These are phyloP conservation scores for Oscarella lobularis DNA, from an alignment of 37 sponge, comb jelly and placozoan species.

Conservation along the genomic window DNA sequence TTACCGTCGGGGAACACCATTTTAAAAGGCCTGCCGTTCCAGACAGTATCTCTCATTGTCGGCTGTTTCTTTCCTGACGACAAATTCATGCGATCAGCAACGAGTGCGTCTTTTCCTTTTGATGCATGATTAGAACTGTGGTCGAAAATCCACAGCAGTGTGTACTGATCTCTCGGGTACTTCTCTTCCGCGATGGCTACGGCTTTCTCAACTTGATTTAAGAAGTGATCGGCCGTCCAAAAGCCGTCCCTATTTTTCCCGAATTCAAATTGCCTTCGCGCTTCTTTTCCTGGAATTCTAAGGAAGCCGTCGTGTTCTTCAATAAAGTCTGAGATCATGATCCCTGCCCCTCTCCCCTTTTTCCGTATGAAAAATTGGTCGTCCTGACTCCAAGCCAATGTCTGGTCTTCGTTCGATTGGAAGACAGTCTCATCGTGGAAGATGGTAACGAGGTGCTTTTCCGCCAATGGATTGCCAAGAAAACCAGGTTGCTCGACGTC, in stretches of 20 bases:
- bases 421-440: too few species aligned
- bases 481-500: too few species aligned
- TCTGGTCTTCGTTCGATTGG: too few species aligned
- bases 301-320: too few species aligned
- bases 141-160: constrained; percentile 31
- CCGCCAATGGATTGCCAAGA: too few species aligned
- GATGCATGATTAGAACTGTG: constrained; percentile 16
- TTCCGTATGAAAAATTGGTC: too few species aligned
- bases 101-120: constrained; percentile 16
- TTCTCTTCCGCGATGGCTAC: constrained; percentile 19
- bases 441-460: too few species aligned
- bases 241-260: constrained; percentile 16
- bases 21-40: constrained; percentile 15
- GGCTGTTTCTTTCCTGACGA: constrained; percentile 33
- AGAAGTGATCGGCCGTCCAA: constrained; percentile 20
- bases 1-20: constrained; percentile 13
- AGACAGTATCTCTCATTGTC: constrained; percentile 26
- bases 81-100: constrained; percentile 32
- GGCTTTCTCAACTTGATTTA: constrained; percentile 30
- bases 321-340: too few species aligned
- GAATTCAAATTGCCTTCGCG: constrained; percentile 3
- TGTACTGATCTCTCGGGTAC: constrained; percentile 11
- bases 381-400: too few species aligned
- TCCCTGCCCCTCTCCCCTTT: too few species aligned
- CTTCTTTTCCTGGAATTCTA: too few species aligned